These are phyloP conservation scores for Neoniphon sammara DNA, from an alignment of 2,797 vertebrate species.

Conservation along the genomic window DNA sequence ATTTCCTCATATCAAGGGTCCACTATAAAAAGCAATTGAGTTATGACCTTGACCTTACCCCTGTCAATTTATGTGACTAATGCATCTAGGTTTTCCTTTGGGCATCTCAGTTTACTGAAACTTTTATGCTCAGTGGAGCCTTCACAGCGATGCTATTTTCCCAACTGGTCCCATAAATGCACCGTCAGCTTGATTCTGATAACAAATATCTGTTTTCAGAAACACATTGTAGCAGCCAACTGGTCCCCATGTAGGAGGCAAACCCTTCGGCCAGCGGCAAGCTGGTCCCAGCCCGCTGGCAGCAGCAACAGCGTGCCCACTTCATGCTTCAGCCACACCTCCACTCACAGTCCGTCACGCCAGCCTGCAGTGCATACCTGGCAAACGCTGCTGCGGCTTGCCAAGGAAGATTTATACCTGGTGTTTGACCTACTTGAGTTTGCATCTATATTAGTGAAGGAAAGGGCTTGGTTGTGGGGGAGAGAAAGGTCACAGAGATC, in stretches of 20 bases:
- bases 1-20: conserved; percentile 33
- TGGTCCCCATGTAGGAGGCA: conserved; percentile 88
- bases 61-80: conserved; percentile 18
- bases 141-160: conserved; percentile 18
- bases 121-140: conserved; percentile 1
- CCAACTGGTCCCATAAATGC: conserved; percentile 58
- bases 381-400: conserved; percentile 85
- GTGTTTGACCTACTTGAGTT: conserved; percentile 98
- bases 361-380: conserved; percentile 89
- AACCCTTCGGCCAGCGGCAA: conserved; percentile 88
- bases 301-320: conserved; percentile 82
- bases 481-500: conserved; percentile 94
- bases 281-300: conserved; percentile 86
- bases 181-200: conserved; percentile 73
- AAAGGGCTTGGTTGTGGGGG: conserved; percentile 90
- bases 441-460: conserved; percentile 94
- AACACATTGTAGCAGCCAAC: conserved; percentile 85
- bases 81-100: background rate
- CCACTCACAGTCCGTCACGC: conserved; percentile 85
- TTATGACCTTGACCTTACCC: conserved; percentile 50
- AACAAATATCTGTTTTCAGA: conserved; percentile 78
- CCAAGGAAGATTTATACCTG: conserved; percentile 95
- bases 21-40: conserved; percentile 33
- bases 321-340: conserved; percentile 83
- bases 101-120: conserved; percentile 25